Conservation (phyloP, 1,140 invertebrate genomes). For the Bathynomus jamesi region DNA sequence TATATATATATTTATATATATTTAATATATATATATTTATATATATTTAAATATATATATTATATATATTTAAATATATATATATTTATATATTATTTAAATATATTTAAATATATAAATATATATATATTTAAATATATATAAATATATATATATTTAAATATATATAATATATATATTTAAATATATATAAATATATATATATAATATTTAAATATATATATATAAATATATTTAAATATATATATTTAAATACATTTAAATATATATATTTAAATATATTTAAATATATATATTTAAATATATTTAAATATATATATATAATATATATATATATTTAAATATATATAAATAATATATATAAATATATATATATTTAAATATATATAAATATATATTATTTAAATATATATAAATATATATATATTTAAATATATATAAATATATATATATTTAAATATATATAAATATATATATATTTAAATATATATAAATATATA, state of each 20-base stretch:
- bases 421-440: background rate
- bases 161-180: no score
- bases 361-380: background rate
- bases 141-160: background rate
- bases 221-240: background rate
- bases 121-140: background rate
- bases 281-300: background rate
- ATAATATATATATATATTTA: background rate
- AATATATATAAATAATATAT: background rate
- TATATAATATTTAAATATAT: conserved; percentile 2
- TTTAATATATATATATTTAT: conserved; percentile 12
- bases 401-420: background rate
- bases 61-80: conserved; percentile 11
- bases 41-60: conserved; percentile 11
- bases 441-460: background rate
- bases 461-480: background rate
- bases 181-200: background rate
- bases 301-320: background rate
- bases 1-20: conserved; percentile 1
- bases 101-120: background rate
- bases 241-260: background rate
- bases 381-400: conserved; percentile 7
- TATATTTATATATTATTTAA: background rate
- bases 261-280: background rate
- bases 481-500: background rate